Evolutionary conservation across 2,888 invertebrate species (phyloP).

Genomic region (Mythimna loreyi): DNA sequence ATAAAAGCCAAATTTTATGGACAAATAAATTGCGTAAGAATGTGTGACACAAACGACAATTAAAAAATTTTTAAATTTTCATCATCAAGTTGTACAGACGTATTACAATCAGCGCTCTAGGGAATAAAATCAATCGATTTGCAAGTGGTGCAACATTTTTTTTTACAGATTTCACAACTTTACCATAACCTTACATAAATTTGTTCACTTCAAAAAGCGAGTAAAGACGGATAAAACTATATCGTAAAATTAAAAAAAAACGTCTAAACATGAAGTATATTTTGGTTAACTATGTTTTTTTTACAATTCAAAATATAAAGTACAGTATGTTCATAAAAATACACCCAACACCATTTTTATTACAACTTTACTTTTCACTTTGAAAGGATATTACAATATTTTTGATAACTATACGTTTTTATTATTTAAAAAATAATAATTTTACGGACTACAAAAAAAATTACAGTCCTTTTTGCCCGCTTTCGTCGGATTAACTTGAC

Average conservation of each 20-base stretch:
- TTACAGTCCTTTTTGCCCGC: background rate
- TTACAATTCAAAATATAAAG: constrained; percentile 13
- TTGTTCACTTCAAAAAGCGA: constrained; percentile 30
- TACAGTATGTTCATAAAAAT: constrained; percentile 46
- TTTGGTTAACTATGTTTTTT: constrained; percentile 41
- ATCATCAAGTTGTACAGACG: no score
- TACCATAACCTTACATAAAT: constrained; percentile 4
- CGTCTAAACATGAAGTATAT: constrained; percentile 52
- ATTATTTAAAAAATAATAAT: background rate
- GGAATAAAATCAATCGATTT: background rate
- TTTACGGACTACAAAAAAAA: background rate
- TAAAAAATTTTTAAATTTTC: no score
- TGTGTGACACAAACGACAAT: no score
- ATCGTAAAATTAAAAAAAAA: constrained; percentile 54
- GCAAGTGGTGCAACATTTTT: constrained; percentile 18
- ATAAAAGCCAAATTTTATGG: no score
- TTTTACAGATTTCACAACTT: constrained; percentile 5
- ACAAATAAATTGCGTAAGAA: no score
- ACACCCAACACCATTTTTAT: constrained; percentile 31
- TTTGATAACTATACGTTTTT: background rate
- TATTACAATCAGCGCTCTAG: no score
- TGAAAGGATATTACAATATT: background rate
- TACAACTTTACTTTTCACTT: constrained; percentile 38
- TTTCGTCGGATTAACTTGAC: no score
- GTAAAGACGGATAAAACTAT: constrained; percentile 37